Base-by-base conservation (phyloP, 1,140 invertebrate genomes). In the Meloidogyne hapla region DNA sequence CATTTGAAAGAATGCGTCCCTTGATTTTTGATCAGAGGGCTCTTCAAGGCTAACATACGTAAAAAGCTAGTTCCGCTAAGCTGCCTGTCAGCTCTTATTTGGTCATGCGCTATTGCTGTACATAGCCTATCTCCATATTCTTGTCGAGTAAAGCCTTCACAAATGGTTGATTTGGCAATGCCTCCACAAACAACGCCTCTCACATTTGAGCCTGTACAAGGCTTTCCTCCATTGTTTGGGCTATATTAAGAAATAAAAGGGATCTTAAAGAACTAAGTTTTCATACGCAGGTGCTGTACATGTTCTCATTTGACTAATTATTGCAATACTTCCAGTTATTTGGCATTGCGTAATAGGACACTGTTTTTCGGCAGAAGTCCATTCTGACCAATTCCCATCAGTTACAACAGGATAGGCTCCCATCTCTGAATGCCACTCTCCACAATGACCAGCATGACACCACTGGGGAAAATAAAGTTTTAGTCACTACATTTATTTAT, bases 231-330 rank as follows among this genome's bases (percentile, higher is more conserved):
- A 71, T 86, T 86, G 74, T 86, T 86, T 23, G 85, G 85, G 2
- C 84, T 85, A 61, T 33, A 86, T 33, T 64, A 18, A 26, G 9
- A 61, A 25, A 25, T 25, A 63, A 26, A 61, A 21, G 15, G 2
- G 4, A 42, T 33, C 9, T 33, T 6, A 28, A 67, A 8, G 15
- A 33, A 33, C 6, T 5, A 67, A 25, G 18, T 28, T 25, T 71
- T 79, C 64, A n/a, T 74, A 85, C 85, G 85, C 85, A 75, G 85
- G 85, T 48, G 83, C 78, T 1, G 85, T 82, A 73, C 85, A 86
- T 13, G 85, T 87, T 48, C 85, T 68, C 12, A 85, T 67, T 71
- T 86, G 84, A n/a, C 70, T 69, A 56, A 83, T 85, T 5, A 86
- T 21, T 9, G 81, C 70, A 66, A 86, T 87, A 68, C 79, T 81